Evolutionary conservation across 2,888 invertebrate genomes (phyloP).

Genomic region (Caenorhabditis panamensis): DNA sequence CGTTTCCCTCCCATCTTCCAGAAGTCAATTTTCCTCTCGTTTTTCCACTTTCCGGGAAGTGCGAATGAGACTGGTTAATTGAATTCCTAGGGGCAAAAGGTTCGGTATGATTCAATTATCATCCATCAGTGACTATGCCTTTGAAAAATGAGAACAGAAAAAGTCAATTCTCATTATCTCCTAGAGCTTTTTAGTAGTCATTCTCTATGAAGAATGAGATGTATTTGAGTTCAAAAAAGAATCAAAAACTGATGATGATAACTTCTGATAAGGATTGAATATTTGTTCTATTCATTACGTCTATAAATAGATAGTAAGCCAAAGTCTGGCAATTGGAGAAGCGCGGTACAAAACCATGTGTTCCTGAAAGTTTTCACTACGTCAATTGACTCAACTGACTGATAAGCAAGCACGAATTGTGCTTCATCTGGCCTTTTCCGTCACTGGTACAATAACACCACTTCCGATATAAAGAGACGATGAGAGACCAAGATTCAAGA

Average conservation of each 20-base stretch:
- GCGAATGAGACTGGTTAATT: conserved; percentile 22
- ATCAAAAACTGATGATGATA: neutral
- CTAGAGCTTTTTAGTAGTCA: neutral
- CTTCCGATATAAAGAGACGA: neutral
- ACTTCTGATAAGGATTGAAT: too few relatives aligned
- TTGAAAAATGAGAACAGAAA: conserved; percentile 22
- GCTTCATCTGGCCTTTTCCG: neutral
- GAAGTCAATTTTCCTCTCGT: neutral
- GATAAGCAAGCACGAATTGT: conserved; percentile 9
- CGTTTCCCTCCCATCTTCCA: neutral
- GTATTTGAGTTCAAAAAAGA: neutral
- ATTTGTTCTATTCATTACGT: neutral
- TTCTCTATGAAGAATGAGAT: too few relatives aligned
- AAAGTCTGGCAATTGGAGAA: neutral
- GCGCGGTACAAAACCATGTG: conserved; percentile 9
- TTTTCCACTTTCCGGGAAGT: conserved; percentile 1
- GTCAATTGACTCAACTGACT: conserved; percentile 15
- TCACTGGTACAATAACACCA: neutral
- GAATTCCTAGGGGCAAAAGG: conserved; percentile 11
- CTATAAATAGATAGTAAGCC: neutral
- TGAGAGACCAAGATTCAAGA: neutral
- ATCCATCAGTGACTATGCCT: neutral
- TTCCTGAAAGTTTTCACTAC: conserved; percentile 3
- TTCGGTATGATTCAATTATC: conserved; percentile 19
- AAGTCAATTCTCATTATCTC: conserved; percentile 1